Conservation (phyloP, 1,140 invertebrate species). For the Papilio dardanus region DNA sequence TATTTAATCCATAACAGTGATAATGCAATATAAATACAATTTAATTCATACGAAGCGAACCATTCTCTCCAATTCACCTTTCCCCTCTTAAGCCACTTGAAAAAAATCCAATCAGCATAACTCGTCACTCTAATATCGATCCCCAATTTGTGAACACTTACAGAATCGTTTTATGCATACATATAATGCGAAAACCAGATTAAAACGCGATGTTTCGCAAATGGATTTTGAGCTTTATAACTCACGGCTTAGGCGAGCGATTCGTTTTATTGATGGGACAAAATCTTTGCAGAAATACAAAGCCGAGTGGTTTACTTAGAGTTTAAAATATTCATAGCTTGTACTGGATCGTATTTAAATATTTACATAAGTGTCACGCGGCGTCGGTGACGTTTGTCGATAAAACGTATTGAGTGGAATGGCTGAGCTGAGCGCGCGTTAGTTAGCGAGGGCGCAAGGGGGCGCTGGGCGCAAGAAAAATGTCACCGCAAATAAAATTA, state of each 20-base stretch:
- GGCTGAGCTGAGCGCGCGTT: constrained; percentile 62
- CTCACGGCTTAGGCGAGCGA: constrained; percentile 52
- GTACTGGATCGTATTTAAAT: constrained; percentile 84
- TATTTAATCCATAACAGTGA: background rate
- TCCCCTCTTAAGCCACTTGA: constrained; percentile 73
- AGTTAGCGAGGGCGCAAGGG: constrained; percentile 44
- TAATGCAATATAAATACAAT: constrained; percentile 31
- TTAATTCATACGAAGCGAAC: constrained; percentile 65
- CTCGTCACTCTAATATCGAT: constrained; percentile 81
- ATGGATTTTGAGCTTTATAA: constrained; percentile 63
- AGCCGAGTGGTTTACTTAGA: constrained; percentile 78
- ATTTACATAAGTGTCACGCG: constrained; percentile 83
- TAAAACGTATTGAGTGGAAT: constrained; percentile 78
- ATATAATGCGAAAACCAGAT: constrained; percentile 66
- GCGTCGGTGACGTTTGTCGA: constrained; percentile 78
- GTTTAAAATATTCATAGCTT: constrained; percentile 84
- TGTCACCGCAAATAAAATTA: constrained; percentile 10
- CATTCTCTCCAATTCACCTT: constrained; percentile 77
- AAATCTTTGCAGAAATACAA: constrained; percentile 65
- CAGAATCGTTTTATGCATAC: constrained; percentile 79
- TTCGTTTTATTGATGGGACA: constrained; percentile 65
- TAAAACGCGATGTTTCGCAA: constrained; percentile 44
- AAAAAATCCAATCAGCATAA: constrained; percentile 82
- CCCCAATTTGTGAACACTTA: constrained; percentile 80
- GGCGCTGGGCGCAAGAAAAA: background rate